These are phyloP conservation scores for Hydropsyche betteni DNA, from an alignment of 2,888 invertebrate genomes.

Conservation along the genomic window DNA sequence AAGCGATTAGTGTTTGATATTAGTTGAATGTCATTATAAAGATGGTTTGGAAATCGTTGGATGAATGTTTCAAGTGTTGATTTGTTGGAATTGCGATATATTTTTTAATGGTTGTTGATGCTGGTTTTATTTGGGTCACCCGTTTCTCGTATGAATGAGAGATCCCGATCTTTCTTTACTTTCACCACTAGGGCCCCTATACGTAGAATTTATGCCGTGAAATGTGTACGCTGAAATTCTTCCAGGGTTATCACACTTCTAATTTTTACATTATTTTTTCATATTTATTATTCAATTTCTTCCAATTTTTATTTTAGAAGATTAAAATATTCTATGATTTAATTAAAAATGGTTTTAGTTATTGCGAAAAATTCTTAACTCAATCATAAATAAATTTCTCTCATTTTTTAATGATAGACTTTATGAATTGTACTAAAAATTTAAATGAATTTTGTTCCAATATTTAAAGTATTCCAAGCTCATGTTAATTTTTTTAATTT, in stretches of 20 bases:
- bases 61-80: neutral
- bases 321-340: too few relatives aligned
- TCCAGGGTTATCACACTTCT: constrained; percentile 15
- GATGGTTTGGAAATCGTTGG: neutral
- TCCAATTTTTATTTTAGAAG: neutral
- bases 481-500: too few relatives aligned
- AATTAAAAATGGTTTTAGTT: too few relatives aligned
- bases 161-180: constrained; percentile 42
- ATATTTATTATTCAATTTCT: neutral
- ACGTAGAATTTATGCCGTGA: constrained; percentile 31
- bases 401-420: too few relatives aligned
- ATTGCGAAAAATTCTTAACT: too few relatives aligned
- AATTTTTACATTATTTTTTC: neutral
- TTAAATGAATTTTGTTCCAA: too few relatives aligned
- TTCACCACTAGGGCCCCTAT: constrained; percentile 38
- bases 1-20: too few relatives aligned
- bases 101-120: neutral
- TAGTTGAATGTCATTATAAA: too few relatives aligned
- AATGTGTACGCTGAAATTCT: constrained; percentile 31
- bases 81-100: neutral
- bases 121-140: constrained; percentile 25
- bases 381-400: too few relatives aligned
- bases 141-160: constrained; percentile 41
- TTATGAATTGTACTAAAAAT: too few relatives aligned
- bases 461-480: too few relatives aligned